phyloP scores from a whole-genome alignment of 2,797 vertebrate species.

The Triplophysa bombifrons region DNA sequence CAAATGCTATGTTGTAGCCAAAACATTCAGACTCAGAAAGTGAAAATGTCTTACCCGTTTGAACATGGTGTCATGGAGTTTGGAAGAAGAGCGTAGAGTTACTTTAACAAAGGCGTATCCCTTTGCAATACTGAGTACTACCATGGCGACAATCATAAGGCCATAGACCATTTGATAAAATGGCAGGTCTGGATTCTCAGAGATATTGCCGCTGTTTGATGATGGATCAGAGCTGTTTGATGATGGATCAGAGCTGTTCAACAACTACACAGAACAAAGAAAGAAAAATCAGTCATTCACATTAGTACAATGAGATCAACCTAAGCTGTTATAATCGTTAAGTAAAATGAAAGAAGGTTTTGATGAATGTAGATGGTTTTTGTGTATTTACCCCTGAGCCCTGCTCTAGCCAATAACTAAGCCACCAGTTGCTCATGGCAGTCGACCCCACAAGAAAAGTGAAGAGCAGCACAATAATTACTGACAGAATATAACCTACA shows the following conservation, averaged over 20 bases:
- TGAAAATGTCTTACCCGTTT: slow-evolving; percentile 67
- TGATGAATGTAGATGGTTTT: background rate
- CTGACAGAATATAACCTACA: slow-evolving; percentile 74
- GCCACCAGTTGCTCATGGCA: slow-evolving; percentile 82
- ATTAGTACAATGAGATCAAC: background rate
- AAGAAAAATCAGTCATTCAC: background rate
- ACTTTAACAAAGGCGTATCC: slow-evolving; percentile 72
- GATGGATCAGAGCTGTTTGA: slow-evolving; percentile 27
- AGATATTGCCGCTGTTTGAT: slow-evolving; percentile 52
- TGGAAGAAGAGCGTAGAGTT: slow-evolving; percentile 73
- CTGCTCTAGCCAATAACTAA: slow-evolving; percentile 78
- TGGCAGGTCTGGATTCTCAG: slow-evolving; percentile 64
- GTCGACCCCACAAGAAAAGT: slow-evolving; percentile 73
- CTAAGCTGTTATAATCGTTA: background rate
- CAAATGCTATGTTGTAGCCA: background rate
- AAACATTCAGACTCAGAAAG: background rate
- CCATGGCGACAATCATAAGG: slow-evolving; percentile 60
- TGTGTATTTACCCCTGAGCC: slow-evolving; percentile 75
- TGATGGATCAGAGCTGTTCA: slow-evolving; percentile 27
- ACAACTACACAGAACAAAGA: background rate
- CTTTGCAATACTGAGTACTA: slow-evolving; percentile 67
- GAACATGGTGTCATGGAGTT: slow-evolving; percentile 77
- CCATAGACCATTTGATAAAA: slow-evolving; percentile 76
- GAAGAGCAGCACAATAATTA: slow-evolving; percentile 65
- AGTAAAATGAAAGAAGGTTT: background rate